Conservation (phyloP, 2,797 vertebrate genomes). For the Nyctibius grandis region DNA sequence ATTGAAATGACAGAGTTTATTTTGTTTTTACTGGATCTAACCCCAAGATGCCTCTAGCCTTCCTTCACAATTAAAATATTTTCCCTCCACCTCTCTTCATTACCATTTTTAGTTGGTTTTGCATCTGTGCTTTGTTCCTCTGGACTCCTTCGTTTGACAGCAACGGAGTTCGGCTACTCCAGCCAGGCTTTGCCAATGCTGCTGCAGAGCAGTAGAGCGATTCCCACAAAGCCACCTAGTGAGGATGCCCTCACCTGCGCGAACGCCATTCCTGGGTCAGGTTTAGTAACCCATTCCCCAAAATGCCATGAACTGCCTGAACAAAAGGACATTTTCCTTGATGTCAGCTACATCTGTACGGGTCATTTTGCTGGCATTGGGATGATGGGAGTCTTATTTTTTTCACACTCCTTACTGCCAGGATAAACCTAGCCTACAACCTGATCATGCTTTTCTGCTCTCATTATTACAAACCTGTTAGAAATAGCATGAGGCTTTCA, state of each 20-base stretch:
- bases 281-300: neutral
- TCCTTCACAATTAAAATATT: neutral
- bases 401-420: neutral
- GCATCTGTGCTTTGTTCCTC: neutral
- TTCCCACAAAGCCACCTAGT: neutral
- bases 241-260: neutral
- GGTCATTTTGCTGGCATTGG: neutral
- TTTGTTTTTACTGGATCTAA: neutral
- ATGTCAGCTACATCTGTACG: neutral
- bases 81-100: neutral
- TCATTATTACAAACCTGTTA: slow-evolving; percentile 1
- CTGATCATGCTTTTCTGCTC: neutral
- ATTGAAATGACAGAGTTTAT: neutral
- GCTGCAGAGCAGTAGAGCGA: neutral
- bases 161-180: neutral
- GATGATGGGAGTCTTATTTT: neutral
- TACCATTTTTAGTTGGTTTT: neutral
- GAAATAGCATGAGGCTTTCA: slow-evolving; percentile 8
- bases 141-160: neutral
- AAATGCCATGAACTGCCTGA: neutral
- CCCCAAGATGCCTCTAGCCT: neutral
- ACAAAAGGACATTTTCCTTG: neutral
- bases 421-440: neutral
- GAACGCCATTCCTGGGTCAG: neutral
- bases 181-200: neutral